These are phyloP conservation scores for Andrena minutula DNA, from an alignment of 2,888 invertebrate genomes.

Conservation along the genomic window DNA sequence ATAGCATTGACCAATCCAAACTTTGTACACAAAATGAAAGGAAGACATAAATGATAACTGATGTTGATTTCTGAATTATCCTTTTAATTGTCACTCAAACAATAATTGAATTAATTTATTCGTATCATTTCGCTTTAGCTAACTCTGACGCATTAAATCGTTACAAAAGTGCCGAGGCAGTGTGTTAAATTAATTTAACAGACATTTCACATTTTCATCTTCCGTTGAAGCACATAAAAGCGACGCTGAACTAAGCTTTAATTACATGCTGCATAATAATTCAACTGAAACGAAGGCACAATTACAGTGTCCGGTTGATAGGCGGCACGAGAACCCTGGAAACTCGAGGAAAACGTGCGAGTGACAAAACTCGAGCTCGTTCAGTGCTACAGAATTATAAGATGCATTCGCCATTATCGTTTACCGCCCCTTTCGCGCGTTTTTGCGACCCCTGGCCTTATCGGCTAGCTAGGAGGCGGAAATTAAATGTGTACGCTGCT, in stretches of 20 bases:
- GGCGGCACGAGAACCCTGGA: conserved; percentile 8
- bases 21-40: too few species aligned
- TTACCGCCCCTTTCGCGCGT: conserved; percentile 33
- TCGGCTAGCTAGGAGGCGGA: conserved; percentile 34
- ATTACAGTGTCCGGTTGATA: conserved; percentile 3
- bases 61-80: background rate
- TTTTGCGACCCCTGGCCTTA: conserved; percentile 34
- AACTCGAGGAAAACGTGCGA: background rate
- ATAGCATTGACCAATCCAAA: too few species aligned
- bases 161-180: background rate
- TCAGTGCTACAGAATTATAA: conserved; percentile 45
- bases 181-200: too few species aligned
- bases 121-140: too few species aligned
- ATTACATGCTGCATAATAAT: conserved; percentile 26
- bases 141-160: too few species aligned
- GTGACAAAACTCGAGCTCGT: conserved; percentile 30
- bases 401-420: conserved; percentile 49
- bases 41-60: background rate
- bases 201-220: conserved; percentile 7
- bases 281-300: conserved; percentile 3
- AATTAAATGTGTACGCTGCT: conserved; percentile 42
- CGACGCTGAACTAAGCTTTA: conserved; percentile 3
- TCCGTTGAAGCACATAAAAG: conserved; percentile 5
- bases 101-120: too few species aligned
- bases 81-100: background rate